Conservation (phyloP, 2,797 vertebrate species). For the Sebastes hubbsi region DNA sequence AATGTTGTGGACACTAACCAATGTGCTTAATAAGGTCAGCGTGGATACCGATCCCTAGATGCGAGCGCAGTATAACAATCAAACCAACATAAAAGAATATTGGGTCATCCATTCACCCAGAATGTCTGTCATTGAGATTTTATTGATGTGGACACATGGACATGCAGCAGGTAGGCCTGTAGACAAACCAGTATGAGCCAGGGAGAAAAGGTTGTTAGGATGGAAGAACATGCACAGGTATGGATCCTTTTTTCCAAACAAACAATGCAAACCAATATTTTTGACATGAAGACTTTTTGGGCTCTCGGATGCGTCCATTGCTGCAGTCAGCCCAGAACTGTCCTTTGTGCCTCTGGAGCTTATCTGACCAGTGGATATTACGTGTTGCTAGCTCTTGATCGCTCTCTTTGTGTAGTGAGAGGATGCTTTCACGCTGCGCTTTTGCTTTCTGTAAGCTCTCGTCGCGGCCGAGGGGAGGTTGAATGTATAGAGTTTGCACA, state of each 20-base stretch:
- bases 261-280: conserved; percentile 10
- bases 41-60: not conserved
- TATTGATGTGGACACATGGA: conserved; percentile 8
- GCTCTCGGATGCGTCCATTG: conserved; percentile 17
- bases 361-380: conserved; percentile 60
- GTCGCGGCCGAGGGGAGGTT: conserved; percentile 43
- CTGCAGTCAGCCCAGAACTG: conserved; percentile 36
- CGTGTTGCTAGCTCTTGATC: conserved; percentile 34
- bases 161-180: not conserved
- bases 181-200: not conserved
- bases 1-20: not conserved
- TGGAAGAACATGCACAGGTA: not conserved
- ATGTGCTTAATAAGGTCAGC: not conserved
- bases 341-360: conserved; percentile 50
- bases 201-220: not conserved
- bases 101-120: conserved; percentile 8
- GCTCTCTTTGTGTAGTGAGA: conserved; percentile 39
- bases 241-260: not conserved
- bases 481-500: conserved; percentile 51
- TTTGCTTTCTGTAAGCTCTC: conserved; percentile 47
- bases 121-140: conserved; percentile 13
- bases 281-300: not conserved
- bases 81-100: not conserved
- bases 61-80: not conserved
- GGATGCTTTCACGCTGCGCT: conserved; percentile 48